Evolutionary conservation across 2,113 vertebrate genomes (phyloP).

Genomic region (Gnathonemus echidnorhynchus): DNA sequence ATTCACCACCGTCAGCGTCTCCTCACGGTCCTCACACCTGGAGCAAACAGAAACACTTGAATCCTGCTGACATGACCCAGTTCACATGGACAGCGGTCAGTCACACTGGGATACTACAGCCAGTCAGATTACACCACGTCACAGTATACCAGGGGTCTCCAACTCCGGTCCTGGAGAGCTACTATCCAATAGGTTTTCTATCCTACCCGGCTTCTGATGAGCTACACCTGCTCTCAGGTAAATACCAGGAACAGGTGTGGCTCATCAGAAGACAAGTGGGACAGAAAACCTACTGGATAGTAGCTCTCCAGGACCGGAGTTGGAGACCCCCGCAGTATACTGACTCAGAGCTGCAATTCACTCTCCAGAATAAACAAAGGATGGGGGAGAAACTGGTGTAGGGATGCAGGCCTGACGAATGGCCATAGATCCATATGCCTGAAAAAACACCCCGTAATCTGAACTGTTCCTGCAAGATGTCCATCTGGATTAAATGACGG

Average conservation of each 20-base stretch:
- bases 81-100: not conserved
- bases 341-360: not conserved
- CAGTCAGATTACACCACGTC: not conserved
- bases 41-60: not conserved
- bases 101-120: not conserved
- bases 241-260: too few relatives aligned
- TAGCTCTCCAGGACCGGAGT: too few relatives aligned
- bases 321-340: not conserved
- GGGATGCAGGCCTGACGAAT: not conserved
- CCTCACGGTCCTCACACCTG: slow-evolving; percentile 51
- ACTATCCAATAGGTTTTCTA: too few relatives aligned
- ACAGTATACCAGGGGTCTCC: not conserved
- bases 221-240: too few relatives aligned
- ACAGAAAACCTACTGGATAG: too few relatives aligned
- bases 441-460: not conserved
- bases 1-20: slow-evolving; percentile 69
- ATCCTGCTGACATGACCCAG: not conserved
- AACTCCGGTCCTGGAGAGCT: too few relatives aligned
- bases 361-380: not conserved
- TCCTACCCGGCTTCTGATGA: too few relatives aligned
- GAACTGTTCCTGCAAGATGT: not conserved
- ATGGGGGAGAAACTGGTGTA: not conserved
- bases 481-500: not conserved
- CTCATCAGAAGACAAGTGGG: too few relatives aligned
- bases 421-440: not conserved